A percentile compares a stretch with the other conserved stretches of the same genome.
These are phyloP conservation scores for Rhea americana DNA, from an alignment of 2,113 vertebrate species.

Conservation along the genomic window DNA sequence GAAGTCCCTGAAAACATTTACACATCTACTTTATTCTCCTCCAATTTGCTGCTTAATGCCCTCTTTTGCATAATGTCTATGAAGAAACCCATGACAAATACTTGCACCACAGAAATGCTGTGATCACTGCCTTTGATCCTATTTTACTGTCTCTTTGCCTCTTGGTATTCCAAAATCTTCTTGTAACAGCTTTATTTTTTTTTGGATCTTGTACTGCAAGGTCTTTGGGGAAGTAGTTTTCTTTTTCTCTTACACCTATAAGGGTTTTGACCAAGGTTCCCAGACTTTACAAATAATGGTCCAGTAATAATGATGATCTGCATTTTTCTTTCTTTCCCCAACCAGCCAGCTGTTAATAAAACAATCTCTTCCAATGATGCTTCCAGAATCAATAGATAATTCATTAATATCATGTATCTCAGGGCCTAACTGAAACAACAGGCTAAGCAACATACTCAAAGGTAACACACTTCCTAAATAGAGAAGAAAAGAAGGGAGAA, in stretches of 20 bases:
- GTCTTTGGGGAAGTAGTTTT: not conserved
- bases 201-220: not conserved
- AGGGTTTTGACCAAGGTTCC: not conserved
- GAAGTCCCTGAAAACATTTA: not conserved
- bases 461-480: not conserved
- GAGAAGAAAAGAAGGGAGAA: not conserved
- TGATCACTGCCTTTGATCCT: not conserved
- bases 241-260: not conserved
- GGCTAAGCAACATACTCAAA: not conserved
- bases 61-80: not conserved
- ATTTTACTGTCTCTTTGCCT: not conserved
- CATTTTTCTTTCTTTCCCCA: not conserved
- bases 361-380: not conserved
- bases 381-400: slow-evolving; percentile 36
- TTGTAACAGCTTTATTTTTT: not conserved
- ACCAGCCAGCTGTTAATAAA: not conserved
- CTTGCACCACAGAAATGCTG: not conserved
- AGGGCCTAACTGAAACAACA: slow-evolving; percentile 11
- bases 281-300: not conserved
- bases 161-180: not conserved
- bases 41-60: not conserved
- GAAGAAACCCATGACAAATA: not conserved
- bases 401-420: slow-evolving; percentile 15
- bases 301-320: not conserved
- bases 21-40: not conserved